A percentile compares a stretch with the other conserved stretches of the same genome.
Conservation (phyloP, 2,797 vertebrate genomes). For the Linurgus olivaceus region DNA sequence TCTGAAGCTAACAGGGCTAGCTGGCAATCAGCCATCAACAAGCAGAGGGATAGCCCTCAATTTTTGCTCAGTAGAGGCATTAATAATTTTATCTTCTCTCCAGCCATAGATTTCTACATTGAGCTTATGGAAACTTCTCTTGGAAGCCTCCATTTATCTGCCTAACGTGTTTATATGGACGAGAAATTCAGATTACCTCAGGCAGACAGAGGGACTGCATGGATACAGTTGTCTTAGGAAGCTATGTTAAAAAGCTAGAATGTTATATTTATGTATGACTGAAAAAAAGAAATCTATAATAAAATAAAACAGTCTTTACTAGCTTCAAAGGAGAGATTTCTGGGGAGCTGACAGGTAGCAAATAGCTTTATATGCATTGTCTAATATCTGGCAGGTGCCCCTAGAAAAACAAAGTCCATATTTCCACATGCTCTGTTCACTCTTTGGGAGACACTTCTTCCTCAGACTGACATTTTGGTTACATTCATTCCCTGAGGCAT, state of each 20-base stretch:
- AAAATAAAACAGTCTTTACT: not conserved
- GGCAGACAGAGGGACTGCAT: not conserved
- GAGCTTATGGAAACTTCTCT: not conserved
- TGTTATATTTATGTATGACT: not conserved
- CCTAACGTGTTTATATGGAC: not conserved
- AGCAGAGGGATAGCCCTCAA: not conserved
- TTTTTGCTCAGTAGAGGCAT: not conserved
- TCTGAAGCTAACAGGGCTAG: not conserved
- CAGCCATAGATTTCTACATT: not conserved
- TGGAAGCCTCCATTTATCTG: not conserved
- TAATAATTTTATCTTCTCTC: not conserved
- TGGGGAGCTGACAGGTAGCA: not conserved
- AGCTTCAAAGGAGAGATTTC: not conserved
- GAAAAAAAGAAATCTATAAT: not conserved
- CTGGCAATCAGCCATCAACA: not conserved
- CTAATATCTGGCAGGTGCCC: not conserved
- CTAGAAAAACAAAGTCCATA: not conserved
- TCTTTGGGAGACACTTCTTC: not conserved
- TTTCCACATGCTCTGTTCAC: not conserved
- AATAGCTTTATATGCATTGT: not conserved
- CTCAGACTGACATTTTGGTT: conserved; percentile 32
- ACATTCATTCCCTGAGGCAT: conserved; percentile 7
- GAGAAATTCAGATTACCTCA: not conserved
- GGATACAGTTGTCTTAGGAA: not conserved
- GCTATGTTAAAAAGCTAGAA: not conserved